Evolutionary conservation across 2,797 vertebrate genomes (phyloP), one percentile per base, ranked within the genome.

Genomic region (Perodicticus potto): DNA sequence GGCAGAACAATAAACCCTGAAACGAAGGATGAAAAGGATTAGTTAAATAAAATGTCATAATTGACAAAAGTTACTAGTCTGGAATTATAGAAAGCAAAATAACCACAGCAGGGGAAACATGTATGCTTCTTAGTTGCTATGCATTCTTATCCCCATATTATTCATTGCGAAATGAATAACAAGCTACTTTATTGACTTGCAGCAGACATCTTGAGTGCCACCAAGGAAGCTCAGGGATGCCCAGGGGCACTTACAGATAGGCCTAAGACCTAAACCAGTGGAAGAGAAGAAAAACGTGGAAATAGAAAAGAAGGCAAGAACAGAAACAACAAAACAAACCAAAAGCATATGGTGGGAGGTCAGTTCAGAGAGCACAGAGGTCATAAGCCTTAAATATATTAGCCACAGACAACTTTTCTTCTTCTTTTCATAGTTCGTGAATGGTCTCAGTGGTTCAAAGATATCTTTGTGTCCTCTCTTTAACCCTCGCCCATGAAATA

Each of bases 11-110:
- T 92, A 91, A 86, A 96, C 43, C 74, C 86, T 76, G 80, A 95
- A 95, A 90, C 92, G 82, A 97, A 95, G 49, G 67, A 84, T 89
- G 80, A 43, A 89, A 96, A 97, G 86, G 72, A 93, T 95, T 97
- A 84, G 65, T 95, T 91, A 65, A 89, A 84, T 89, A 81, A 77
- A 72, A 57, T 95, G 88, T 95, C 37, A 55, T 86, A 84, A 77
- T 57, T 92, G 76, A 93, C 87, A 86, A 91, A 70, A 69, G 2
- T 86, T 92, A 86, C 65, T 88, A 61, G 92, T 72, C 37, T 70
- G 85, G 34, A 40, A 91, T 77, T 89, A 69, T 37, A 91, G 57
- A 91, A 45, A 91, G 10, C 32, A 27, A 89, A 95, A 70, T 93
- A 72, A 63, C 45, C 17, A 45, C 32, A 77, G 88, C 55, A 84